phyloP scores from a whole-genome alignment of 1,140 invertebrate species.

The Acyrthosiphon pisum region DNA sequence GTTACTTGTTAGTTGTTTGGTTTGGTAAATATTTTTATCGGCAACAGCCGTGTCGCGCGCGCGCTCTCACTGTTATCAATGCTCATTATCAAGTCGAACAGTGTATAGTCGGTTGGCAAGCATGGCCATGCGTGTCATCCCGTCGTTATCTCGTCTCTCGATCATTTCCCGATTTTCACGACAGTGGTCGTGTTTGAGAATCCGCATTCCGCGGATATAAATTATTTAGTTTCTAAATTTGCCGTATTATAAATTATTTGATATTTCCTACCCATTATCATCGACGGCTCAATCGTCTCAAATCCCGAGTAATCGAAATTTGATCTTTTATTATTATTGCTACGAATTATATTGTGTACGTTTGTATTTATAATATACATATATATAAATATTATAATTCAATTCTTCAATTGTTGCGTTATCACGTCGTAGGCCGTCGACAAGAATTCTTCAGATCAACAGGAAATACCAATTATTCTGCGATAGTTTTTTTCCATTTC shows the following conservation, averaged over 20 bases:
- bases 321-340: neutral
- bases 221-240: neutral
- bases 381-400: neutral
- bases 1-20: neutral
- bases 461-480: neutral
- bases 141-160: slow-evolving; percentile 14
- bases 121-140: neutral
- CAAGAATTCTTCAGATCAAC: neutral
- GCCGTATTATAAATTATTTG: too few relatives aligned
- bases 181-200: slow-evolving; percentile 2
- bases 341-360: neutral
- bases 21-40: neutral
- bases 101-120: neutral
- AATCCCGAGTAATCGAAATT: neutral
- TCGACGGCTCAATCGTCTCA: neutral
- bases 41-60: neutral
- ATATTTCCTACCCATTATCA: neutral
- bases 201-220: neutral
- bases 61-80: neutral
- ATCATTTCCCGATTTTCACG: slow-evolving; percentile 7
- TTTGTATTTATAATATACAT: neutral
- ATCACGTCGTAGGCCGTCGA: neutral
- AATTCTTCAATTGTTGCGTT: neutral
- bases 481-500: neutral
- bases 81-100: neutral